Evolutionary conservation across 2,797 vertebrate species (phyloP).

Genomic region (Chaunax sp.): DNA sequence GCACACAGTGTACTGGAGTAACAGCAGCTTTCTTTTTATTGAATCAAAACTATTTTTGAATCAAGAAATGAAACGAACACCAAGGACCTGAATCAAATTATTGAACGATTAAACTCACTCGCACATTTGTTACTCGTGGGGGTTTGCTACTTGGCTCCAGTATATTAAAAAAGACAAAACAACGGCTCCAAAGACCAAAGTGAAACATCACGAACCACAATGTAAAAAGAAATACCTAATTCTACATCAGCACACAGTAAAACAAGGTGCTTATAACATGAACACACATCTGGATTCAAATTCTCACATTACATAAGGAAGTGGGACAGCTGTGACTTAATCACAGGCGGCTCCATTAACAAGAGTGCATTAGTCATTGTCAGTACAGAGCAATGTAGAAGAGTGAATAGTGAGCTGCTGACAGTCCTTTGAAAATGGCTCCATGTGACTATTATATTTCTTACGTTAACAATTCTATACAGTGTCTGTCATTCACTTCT

Average conservation of each 20-base stretch:
- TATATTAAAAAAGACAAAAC: too few relatives aligned
- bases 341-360: constrained; percentile 58
- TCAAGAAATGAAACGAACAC: too few relatives aligned
- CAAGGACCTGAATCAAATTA: too few relatives aligned
- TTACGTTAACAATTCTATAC: constrained; percentile 43
- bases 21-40: too few relatives aligned
- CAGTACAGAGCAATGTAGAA: constrained; percentile 41
- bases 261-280: constrained; percentile 24
- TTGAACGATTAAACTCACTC: too few relatives aligned
- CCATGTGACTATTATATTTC: constrained; percentile 68
- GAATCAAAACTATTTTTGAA: too few relatives aligned
- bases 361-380: constrained; percentile 66
- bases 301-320: constrained; percentile 41
- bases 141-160: too few relatives aligned
- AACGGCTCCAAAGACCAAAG: not conserved
- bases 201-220: not conserved
- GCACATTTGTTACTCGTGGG: too few relatives aligned
- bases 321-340: constrained; percentile 43
- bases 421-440: constrained; percentile 68
- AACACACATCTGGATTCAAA: constrained; percentile 13
- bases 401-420: constrained; percentile 55
- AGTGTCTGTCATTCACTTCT: constrained; percentile 41
- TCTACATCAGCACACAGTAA: constrained; percentile 3
- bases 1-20: too few relatives aligned
- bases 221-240: not conserved